Evolutionary conservation across 2,113 vertebrate genomes (phyloP).

Genomic region (Silurus glanis): DNA sequence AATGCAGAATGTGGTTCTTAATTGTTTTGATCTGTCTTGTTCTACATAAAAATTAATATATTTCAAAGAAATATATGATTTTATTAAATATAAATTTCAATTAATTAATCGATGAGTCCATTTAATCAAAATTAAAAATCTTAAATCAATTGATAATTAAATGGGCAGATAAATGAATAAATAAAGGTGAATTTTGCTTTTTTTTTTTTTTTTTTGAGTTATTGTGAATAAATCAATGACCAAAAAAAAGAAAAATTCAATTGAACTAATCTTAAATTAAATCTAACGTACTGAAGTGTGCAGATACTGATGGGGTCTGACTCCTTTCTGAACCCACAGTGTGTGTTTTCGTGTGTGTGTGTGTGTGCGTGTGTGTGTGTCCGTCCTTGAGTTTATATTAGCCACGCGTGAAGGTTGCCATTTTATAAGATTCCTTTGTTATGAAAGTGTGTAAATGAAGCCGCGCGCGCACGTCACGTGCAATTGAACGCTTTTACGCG

Average conservation of each 20-base stretch:
- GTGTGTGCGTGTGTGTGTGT: background rate
- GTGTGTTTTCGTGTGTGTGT: background rate
- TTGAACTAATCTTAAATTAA: no score
- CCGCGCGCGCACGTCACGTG: background rate
- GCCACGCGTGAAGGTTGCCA: background rate
- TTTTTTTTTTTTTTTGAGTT: background rate
- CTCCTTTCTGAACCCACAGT: background rate
- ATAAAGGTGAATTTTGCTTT: background rate
- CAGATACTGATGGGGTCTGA: background rate
- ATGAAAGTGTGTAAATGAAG: background rate
- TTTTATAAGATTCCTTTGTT: background rate
- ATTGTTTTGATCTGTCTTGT: no score
- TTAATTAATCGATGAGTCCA: no score
- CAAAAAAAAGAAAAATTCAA: no score
- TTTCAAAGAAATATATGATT: no score
- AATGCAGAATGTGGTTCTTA: no score
- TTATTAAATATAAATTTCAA: no score
- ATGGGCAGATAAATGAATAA: background rate
- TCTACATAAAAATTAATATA: no score
- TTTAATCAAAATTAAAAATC: no score
- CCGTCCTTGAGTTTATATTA: background rate
- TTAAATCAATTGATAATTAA: no score
- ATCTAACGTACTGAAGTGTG: background rate
- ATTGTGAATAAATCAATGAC: background rate
- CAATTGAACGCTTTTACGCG: background rate